Conservation (phyloP, 2,113 vertebrate species). For the Danio rerio region GRCz12tu NC_133186.1:28769001-28769500, state of each 20-base stretch:
- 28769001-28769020: constrained; percentile 31
- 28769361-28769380: too few relatives aligned
- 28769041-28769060: constrained; percentile 44
- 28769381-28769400: too few relatives aligned
- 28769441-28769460: too few relatives aligned
- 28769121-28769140: not conserved
- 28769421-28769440: too few relatives aligned
- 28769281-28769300: too few relatives aligned
- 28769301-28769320: too few relatives aligned
- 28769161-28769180: not conserved
- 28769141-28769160: not conserved
- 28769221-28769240: constrained; percentile 70
- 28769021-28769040: constrained; percentile 10
- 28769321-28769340: too few relatives aligned
- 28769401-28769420: too few relatives aligned
- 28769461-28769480: too few relatives aligned
- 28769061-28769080: constrained; percentile 8
- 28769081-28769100: constrained; percentile 27
- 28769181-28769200: not conserved
- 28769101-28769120: not conserved
- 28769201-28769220: constrained; percentile 68
- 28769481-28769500: too few relatives aligned
- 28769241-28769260: constrained; percentile 54
- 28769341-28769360: too few relatives aligned
- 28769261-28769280: constrained; percentile 26